phyloP scores from a whole-genome alignment of 2,888 invertebrate species.

The Oscheius sp. region DNA sequence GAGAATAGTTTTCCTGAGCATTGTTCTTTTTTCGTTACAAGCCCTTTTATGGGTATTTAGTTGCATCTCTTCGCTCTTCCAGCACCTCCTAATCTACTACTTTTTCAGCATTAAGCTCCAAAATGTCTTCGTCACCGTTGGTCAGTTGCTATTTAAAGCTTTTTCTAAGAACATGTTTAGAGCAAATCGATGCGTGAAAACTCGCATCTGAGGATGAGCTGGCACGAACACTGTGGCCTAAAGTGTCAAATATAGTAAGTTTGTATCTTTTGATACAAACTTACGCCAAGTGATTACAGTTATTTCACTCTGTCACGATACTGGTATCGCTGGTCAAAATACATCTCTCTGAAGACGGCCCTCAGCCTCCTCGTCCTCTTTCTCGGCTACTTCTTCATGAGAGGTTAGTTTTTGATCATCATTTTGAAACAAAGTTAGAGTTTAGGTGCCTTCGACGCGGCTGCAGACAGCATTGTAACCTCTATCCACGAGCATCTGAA shows the following conservation, averaged over 20 bases:
- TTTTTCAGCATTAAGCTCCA: no score
- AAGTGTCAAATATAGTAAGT: conserved; percentile 7
- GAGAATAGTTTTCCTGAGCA: no score
- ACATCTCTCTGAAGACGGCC: neutral
- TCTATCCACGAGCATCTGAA: neutral
- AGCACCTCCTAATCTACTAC: no score
- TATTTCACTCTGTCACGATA: conserved; percentile 19
- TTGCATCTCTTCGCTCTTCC: no score
- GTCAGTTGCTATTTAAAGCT: no score
- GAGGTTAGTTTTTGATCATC: neutral
- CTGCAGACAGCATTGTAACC: neutral
- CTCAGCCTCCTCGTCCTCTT: neutral
- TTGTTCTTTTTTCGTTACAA: no score
- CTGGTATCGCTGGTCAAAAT: conserved; percentile 25
- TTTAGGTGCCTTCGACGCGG: conserved; percentile 12
- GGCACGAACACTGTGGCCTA: neutral
- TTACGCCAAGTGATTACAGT: neutral
- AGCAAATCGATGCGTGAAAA: neutral
- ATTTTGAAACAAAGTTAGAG: neutral
- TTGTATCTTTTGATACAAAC: neutral
- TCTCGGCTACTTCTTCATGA: conserved; percentile 9
- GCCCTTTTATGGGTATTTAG: no score
- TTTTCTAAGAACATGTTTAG: no score
- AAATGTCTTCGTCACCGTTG: no score
- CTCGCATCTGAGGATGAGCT: conserved; percentile 4